Percentiles rank a stretch among this genome's conserved stretches.
phyloP scores from a whole-genome alignment of 2,113 vertebrate genomes.

The Sebastes schlegelii region DNA sequence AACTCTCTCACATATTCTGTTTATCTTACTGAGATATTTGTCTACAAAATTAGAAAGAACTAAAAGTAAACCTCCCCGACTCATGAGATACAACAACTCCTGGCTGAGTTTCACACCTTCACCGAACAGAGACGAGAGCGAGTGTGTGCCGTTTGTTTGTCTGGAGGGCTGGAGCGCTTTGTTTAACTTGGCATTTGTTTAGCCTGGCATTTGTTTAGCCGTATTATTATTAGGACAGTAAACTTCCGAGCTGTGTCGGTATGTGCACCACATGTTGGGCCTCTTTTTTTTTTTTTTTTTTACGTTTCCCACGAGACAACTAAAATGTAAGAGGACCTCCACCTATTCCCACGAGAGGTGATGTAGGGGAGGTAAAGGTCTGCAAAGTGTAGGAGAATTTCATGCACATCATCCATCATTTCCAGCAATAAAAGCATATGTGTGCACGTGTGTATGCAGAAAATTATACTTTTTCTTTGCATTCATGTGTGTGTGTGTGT shows the following conservation, averaged over 20 bases:
- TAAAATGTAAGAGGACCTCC: conserved; percentile 75
- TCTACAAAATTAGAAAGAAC: conserved; percentile 15
- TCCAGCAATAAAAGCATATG: conserved; percentile 51
- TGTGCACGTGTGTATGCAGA: conserved; percentile 17
- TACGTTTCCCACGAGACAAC: conserved; percentile 61
- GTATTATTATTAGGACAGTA: conserved; percentile 72
- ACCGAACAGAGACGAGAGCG: conserved; percentile 43
- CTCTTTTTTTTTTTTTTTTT: conserved; percentile 50
- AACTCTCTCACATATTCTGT: conserved; percentile 18
- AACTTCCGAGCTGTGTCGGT: conserved; percentile 58
- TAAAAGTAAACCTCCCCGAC: conserved; percentile 24
- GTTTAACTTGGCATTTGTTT: conserved; percentile 70
- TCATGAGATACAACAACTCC: conserved; percentile 23
- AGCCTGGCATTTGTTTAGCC: conserved; percentile 66
- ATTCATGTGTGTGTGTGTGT: neutral
- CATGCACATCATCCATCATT: conserved; percentile 77
- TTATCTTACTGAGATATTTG: conserved; percentile 11
- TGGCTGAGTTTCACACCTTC: conserved; percentile 7
- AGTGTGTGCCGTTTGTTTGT: conserved; percentile 44
- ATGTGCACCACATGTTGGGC: conserved; percentile 68
- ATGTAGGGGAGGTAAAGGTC: conserved; percentile 64
- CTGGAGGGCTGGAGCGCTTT: conserved; percentile 37
- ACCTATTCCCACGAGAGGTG: conserved; percentile 65
- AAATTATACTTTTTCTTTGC: neutral
- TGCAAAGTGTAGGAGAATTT: conserved; percentile 65